Evolutionary conservation across 2,888 invertebrate genomes (phyloP), one percentile per base, ranked within the genome.

Genomic region (Odontomyia ornata): DNA sequence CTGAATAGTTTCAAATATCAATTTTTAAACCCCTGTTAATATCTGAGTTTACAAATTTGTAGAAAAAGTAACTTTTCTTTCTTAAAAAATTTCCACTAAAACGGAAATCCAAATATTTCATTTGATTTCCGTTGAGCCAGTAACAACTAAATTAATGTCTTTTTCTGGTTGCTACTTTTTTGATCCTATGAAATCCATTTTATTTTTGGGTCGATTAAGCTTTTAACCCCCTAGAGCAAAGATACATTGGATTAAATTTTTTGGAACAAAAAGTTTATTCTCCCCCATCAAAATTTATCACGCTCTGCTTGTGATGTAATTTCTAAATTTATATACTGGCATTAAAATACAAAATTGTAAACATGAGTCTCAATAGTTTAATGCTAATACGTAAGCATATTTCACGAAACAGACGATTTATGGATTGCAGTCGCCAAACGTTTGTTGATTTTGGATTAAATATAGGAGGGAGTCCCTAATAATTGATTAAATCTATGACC

Each of bases 291-390:
- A 56, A 75, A 77, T 75, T 77, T 77, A 56, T 36, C 23, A 56
- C n/a, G 30, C 28, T 57, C 30, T 36, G 27, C 43, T 60, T 57
- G 62, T 77, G 77, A 77, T 75, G 77, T 77, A 77, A 77, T 43
- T n/a, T 75, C 77, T 77, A 77, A 67, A 75, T 75, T 77, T 75
- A 28, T 18, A 30, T 7, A 27, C 43, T 60, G 43, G 9, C 25
- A 47, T 25, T 25, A 60, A 4, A 23, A 46, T 1, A 46, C 69
- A 69, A 69, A 23, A 0, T 25, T 69, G 69, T 69, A 69, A 69
- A 69, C 46, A 69, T 46, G 69, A 69, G 21, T n/a, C 15, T 69
- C 25, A 13, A 69, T 69, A 47, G 69, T 23, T 60, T 60, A 23
- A 52, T 18, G 13, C n/a, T 13, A 36, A 5, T 36, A 36, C 36